phyloP scores from a whole-genome alignment of 2,113 vertebrate species.

The Actenoides hombroni region DNA sequence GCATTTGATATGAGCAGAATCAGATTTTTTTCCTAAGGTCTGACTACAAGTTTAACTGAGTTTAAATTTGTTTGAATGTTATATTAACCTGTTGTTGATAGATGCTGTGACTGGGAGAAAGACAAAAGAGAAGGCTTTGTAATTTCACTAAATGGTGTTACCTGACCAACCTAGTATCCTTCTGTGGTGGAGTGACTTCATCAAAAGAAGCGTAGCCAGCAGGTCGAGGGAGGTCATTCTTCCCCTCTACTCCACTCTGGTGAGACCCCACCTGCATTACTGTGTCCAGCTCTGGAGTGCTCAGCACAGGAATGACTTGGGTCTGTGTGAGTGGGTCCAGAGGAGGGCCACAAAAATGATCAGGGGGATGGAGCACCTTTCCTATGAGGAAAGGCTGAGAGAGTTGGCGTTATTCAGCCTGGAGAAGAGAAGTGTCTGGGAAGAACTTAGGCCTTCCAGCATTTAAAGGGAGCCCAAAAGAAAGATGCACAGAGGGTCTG shows the following conservation, averaged over 20 bases:
- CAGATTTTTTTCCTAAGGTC: not conserved
- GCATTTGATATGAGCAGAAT: not conserved
- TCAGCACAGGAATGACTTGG: not conserved
- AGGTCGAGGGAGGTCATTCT: not conserved
- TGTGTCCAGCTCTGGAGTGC: not conserved
- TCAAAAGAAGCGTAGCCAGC: not conserved
- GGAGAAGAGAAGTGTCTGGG: not conserved
- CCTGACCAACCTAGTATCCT: not conserved
- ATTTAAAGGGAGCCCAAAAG: not conserved
- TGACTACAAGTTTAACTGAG: not conserved
- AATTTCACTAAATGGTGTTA: not conserved
- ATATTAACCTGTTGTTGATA: not conserved
- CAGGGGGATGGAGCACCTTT: not conserved
- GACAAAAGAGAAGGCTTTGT: not conserved
- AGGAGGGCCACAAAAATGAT: not conserved
- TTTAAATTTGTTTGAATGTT: not conserved
- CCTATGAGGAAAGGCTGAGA: not conserved
- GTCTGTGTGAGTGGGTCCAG: fast-evolving
- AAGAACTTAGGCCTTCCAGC: not conserved
- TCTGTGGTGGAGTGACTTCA: not conserved
- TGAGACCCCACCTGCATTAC: not conserved
- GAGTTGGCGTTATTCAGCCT: not conserved
- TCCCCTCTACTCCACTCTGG: not conserved
- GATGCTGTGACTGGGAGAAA: not conserved
- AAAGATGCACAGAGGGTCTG: not conserved